Conservation (phyloP, 2,113 vertebrate genomes). For the Lepus timidus region DNA sequence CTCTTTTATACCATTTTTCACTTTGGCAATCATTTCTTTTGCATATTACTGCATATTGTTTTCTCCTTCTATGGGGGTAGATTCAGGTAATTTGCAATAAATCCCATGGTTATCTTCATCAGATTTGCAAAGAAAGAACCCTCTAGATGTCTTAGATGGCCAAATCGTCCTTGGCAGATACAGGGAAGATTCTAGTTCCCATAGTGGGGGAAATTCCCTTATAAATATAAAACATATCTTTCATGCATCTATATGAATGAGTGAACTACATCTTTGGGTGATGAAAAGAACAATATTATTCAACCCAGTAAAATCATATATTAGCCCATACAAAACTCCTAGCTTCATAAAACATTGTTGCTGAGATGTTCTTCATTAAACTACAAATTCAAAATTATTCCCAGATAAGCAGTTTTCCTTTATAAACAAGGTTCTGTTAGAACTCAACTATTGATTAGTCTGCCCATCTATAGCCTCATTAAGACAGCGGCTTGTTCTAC, state of each 20-base stretch:
- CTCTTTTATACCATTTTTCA: not conserved
- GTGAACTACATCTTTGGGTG: not conserved
- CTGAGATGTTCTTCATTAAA: conserved; percentile 5
- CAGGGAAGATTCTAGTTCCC: not conserved
- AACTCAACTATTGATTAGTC: not conserved
- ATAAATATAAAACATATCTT: not conserved
- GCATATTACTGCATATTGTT: not conserved
- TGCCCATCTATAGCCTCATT: not conserved
- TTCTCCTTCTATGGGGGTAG: not conserved
- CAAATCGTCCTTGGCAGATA: not conserved
- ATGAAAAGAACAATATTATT: not conserved
- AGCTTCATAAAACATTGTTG: conserved; percentile 18
- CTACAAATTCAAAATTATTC: conserved; percentile 46
- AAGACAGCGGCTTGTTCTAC: not conserved
- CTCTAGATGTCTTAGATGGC: not conserved
- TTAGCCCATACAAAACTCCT: not conserved
- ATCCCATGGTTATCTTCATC: not conserved
- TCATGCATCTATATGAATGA: not conserved
- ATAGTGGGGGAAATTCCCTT: not conserved
- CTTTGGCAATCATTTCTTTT: not conserved
- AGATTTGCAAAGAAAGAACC: not conserved
- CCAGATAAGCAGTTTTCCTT: not conserved
- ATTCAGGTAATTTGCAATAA: conserved; percentile 1
- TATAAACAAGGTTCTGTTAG: not conserved
- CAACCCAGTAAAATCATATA: not conserved